Percentiles rank a stretch among this genome's conserved stretches.
Conservation (phyloP, 2,113 vertebrate species). For the Phrynosoma platyrhinos region DNA sequence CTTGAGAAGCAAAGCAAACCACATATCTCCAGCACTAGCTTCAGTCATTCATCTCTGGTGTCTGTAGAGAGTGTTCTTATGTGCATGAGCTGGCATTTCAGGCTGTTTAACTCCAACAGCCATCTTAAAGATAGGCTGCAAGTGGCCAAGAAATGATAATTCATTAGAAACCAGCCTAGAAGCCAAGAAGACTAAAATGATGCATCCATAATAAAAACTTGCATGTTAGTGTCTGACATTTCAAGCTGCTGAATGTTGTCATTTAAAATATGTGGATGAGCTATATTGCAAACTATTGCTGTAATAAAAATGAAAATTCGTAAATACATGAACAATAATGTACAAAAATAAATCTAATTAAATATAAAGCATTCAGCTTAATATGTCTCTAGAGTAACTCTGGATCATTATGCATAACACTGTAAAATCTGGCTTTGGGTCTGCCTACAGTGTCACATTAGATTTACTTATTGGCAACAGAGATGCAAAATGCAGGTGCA, state of each 20-base stretch:
- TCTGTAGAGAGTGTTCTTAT: background rate
- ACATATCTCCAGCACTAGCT: constrained; percentile 20
- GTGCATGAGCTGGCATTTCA: constrained; percentile 4
- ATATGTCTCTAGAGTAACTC: background rate
- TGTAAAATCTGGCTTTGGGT: constrained; percentile 14
- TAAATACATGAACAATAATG: background rate
- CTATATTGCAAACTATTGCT: background rate
- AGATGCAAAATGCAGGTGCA: background rate
- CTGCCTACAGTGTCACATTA: background rate
- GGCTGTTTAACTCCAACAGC: constrained; percentile 34
- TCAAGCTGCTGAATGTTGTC: constrained; percentile 20
- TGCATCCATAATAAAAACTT: constrained; percentile 1
- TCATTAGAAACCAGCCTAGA: constrained; percentile 44
- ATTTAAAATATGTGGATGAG: constrained; percentile 14
- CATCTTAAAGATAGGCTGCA: constrained; percentile 16
- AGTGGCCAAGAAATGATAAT: constrained; percentile 30
- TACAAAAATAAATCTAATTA: constrained; percentile 23
- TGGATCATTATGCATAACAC: constrained; percentile 33
- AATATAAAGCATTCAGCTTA: background rate
- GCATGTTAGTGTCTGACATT: constrained; percentile 17
- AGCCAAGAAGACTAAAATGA: constrained; percentile 23
- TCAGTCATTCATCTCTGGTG: constrained; percentile 13
- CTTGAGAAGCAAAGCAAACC: background rate
- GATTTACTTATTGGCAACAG: constrained; percentile 30
- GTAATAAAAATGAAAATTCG: background rate